A percentile compares a stretch with the other conserved stretches of the same genome.
Conservation (phyloP, 2,797 vertebrate genomes). For the Anabas testudineus region DNA sequence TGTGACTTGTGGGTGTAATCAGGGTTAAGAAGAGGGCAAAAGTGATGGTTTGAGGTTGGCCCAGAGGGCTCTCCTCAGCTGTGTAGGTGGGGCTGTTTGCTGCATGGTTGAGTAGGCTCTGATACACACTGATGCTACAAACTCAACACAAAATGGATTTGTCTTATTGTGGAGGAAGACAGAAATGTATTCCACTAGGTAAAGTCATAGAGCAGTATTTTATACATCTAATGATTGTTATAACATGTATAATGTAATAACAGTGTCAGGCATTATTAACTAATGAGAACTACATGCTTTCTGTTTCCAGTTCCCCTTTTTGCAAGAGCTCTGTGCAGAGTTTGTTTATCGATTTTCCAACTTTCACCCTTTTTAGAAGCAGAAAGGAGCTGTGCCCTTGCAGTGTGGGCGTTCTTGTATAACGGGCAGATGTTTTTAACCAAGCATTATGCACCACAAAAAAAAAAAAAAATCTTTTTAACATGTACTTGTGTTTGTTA, state of each 20-base stretch:
- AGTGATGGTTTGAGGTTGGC: conserved; percentile 14
- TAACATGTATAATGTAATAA: too few relatives aligned
- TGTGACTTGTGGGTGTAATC: conserved; percentile 38
- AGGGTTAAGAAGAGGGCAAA: conserved; percentile 37
- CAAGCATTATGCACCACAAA: conserved; percentile 51
- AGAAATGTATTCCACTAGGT: not conserved
- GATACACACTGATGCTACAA: conserved; percentile 4
- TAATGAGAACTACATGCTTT: not conserved
- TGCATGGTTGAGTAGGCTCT: conserved; percentile 27
- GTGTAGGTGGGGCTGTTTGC: conserved; percentile 49
- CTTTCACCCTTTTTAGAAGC: conserved; percentile 66
- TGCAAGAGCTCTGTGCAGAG: conserved; percentile 14
- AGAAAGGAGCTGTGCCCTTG: conserved; percentile 50
- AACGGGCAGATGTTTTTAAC: conserved; percentile 72
- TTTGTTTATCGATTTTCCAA: conserved; percentile 57
- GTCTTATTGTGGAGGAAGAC: not conserved
- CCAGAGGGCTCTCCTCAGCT: conserved; percentile 47
- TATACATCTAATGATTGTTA: not conserved
- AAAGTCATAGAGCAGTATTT: not conserved
- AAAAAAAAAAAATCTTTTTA: conserved; percentile 41
- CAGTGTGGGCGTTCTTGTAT: conserved; percentile 72
- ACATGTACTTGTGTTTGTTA: conserved; percentile 34
- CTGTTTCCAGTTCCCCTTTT: conserved; percentile 18
- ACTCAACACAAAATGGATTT: conserved; percentile 6
- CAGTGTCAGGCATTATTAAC: not conserved